Conservation (phyloP, 2,113 vertebrate genomes). For the Strix uralensis region DNA sequence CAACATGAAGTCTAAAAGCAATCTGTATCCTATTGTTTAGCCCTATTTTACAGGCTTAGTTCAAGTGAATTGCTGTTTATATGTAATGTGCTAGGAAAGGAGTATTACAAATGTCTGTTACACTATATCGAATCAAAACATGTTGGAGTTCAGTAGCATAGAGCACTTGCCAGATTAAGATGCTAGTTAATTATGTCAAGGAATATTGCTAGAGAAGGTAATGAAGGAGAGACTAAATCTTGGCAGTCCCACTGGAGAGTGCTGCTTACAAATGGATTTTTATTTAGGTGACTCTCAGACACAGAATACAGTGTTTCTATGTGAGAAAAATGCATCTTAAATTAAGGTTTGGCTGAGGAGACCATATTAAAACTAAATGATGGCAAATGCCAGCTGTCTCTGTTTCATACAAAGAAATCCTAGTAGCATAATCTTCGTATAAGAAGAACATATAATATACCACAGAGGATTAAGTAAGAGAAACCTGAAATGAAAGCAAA, state of each 20-base stretch:
- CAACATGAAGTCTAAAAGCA: neutral
- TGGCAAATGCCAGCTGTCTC: neutral
- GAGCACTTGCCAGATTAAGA: neutral
- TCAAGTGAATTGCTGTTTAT: neutral
- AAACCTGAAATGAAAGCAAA: slow-evolving; percentile 47
- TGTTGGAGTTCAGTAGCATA: neutral
- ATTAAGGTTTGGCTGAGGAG: neutral
- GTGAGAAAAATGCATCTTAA: neutral
- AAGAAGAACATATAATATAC: slow-evolving; percentile 33
- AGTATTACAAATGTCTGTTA: neutral
- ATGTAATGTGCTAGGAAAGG: neutral
- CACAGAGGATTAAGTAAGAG: slow-evolving; percentile 29
- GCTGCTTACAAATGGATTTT: neutral
- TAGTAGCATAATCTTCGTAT: slow-evolving; percentile 32
- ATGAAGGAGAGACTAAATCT: neutral
- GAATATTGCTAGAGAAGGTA: neutral
- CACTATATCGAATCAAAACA: neutral
- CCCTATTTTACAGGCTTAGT: neutral
- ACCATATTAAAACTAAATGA: neutral
- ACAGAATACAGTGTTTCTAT: neutral
- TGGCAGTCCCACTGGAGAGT: neutral
- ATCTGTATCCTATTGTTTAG: neutral
- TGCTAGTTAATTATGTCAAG: neutral
- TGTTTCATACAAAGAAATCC: slow-evolving; percentile 43
- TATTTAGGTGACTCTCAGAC: neutral